Evolutionary conservation across 2,113 vertebrate genomes (phyloP).

Genomic region (Cavia porcellus): DNA sequence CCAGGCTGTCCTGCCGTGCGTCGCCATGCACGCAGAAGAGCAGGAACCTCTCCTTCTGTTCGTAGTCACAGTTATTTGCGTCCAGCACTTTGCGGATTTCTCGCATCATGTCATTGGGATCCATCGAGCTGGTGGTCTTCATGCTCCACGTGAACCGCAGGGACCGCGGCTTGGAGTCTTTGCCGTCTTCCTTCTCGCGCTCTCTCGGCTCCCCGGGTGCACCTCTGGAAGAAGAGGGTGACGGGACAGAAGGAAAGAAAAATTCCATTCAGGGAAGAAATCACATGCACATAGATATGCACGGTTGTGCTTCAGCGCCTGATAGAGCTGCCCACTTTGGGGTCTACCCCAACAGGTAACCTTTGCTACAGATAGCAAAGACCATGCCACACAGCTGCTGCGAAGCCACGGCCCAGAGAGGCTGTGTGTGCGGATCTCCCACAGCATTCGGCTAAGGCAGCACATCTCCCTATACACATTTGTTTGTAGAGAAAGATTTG

Average conservation of each 20-base stretch:
- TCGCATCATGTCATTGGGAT: conserved; percentile 98
- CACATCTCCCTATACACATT: conserved; percentile 69
- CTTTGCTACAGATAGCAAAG: conserved; percentile 48
- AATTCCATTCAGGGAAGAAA: conserved; percentile 45
- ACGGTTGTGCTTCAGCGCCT: neutral
- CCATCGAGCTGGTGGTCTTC: conserved; percentile 99
- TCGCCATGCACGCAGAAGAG: conserved; percentile 99
- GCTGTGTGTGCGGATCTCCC: conserved; percentile 23
- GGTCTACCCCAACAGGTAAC: conserved; percentile 16
- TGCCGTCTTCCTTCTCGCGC: conserved; percentile 93
- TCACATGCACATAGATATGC: neutral
- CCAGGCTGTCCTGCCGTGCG: conserved; percentile 96
- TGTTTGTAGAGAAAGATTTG: conserved; percentile 72
- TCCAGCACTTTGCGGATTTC: conserved; percentile 98
- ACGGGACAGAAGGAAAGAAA: conserved; percentile 31
- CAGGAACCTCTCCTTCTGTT: conserved; percentile 98
- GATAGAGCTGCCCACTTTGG: neutral
- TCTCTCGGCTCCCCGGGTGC: conserved; percentile 93
- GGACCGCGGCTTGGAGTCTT: conserved; percentile 97
- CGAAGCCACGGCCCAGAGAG: conserved; percentile 44
- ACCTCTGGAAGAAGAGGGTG: conserved; percentile 88
- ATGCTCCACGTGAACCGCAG: conserved; percentile 99
- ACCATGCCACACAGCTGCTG: conserved; percentile 7
- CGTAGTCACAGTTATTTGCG: conserved; percentile 98
- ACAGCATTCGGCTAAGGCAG: conserved; percentile 54